Conservation (phyloP, 2,113 vertebrate species). For the Syngnathus floridae region DNA sequence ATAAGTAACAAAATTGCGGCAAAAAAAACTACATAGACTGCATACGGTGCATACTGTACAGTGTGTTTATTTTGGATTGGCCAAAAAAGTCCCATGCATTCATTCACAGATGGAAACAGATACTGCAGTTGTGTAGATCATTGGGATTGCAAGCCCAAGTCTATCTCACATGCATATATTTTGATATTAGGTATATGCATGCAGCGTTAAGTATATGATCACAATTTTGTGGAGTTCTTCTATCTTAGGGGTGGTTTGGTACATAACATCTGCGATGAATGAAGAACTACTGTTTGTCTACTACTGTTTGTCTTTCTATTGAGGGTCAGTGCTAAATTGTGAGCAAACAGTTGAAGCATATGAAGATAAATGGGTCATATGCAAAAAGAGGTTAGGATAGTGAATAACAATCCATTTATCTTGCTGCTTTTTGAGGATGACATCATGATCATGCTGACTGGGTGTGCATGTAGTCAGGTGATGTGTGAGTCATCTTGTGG, state of each 20-base stretch:
- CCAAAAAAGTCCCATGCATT: no score
- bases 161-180: no score
- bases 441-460: slow-evolving; percentile 7
- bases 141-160: no score
- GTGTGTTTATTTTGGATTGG: not conserved
- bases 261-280: no score
- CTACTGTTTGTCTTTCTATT: not conserved
- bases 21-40: not conserved
- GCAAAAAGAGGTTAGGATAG: not conserved
- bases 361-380: not conserved
- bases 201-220: no score
- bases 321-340: not conserved
- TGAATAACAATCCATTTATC: not conserved
- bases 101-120: no score
- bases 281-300: no score
- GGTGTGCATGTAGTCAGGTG: slow-evolving; percentile 32
- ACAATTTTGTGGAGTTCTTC: no score
- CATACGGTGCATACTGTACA: not conserved
- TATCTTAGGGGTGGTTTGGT: no score
- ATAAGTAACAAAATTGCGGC: not conserved
- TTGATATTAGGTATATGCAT: no score
- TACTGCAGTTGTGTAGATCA: no score
- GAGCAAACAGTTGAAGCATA: not conserved
- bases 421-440: not conserved
- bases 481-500: slow-evolving; percentile 15